These are phyloP conservation scores for Musca vetustissima DNA, from an alignment of 1,140 invertebrate genomes.

Conservation along the genomic window DNA sequence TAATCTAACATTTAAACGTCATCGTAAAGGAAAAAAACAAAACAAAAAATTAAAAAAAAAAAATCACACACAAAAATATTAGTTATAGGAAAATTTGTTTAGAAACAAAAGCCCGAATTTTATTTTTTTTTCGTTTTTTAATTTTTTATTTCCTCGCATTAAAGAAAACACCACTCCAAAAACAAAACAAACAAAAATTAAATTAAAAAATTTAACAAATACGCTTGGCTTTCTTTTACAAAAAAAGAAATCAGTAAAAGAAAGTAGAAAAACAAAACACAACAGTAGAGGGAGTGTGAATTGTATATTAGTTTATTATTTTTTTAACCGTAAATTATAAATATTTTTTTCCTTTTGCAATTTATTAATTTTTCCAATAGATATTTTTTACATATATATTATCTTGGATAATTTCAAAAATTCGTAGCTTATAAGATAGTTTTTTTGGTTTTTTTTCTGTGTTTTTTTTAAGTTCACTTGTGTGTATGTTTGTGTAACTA, in stretches of 20 bases:
- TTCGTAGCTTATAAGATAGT: constrained; percentile 21
- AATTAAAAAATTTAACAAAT: too few species aligned
- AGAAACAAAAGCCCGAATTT: too few species aligned
- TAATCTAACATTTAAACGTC: not conserved
- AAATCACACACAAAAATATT: not conserved
- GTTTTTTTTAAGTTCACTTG: constrained; percentile 2
- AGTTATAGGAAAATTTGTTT: too few species aligned
- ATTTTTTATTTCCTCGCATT: constrained; percentile 12
- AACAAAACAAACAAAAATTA: not conserved
- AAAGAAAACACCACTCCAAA: not conserved
- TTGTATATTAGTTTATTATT: constrained; percentile 3
- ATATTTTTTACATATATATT: constrained; percentile 6
- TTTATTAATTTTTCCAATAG: not conserved
- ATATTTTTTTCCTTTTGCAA: not conserved
- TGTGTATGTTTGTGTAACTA: constrained; percentile 21
- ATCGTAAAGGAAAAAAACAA: constrained; percentile 13
- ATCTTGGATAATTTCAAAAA: constrained; percentile 20
- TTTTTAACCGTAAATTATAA: not conserved
- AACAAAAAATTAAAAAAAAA: not conserved
- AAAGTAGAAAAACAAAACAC: not conserved
- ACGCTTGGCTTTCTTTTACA: not conserved
- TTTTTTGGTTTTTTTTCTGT: constrained; percentile 7
- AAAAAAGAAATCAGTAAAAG: not conserved
- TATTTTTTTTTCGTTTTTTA: not conserved
- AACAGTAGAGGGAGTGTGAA: constrained; percentile 1